phyloP scores from a whole-genome alignment of 2,888 invertebrate genomes.

The Molorchus minor region DNA sequence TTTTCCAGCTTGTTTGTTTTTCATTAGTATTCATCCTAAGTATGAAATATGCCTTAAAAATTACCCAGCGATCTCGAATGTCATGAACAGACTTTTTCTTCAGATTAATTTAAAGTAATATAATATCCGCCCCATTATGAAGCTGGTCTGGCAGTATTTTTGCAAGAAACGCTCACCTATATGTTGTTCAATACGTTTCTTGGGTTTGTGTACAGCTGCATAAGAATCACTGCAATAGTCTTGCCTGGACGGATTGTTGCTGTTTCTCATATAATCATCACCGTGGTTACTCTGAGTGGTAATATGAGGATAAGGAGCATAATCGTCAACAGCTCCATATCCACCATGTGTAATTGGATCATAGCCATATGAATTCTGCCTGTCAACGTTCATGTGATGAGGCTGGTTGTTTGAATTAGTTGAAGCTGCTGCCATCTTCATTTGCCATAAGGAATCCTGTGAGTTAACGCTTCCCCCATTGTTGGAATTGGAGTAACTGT shows the following conservation, averaged over 20 bases:
- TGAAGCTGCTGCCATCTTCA: constrained; percentile 85
- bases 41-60: too few species aligned
- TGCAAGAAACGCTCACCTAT: constrained; percentile 85
- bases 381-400: constrained; percentile 39
- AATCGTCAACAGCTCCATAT: constrained; percentile 84
- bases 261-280: constrained; percentile 77
- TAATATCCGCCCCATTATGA: too few species aligned
- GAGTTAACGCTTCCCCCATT: constrained; percentile 96
- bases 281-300: constrained; percentile 72
- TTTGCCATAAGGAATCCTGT: constrained; percentile 93
- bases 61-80: too few species aligned
- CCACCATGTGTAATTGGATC: constrained; percentile 84
- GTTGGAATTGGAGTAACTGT: constrained; percentile 92
- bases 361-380: constrained; percentile 70
- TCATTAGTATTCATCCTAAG: too few species aligned
- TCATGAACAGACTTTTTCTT: too few species aligned
- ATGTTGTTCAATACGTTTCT: constrained; percentile 87
- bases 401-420: constrained; percentile 73
- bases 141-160: too few species aligned
- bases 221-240: constrained; percentile 90
- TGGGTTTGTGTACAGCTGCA: constrained; percentile 89
- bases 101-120: too few species aligned
- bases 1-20: too few species aligned
- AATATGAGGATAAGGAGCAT: constrained; percentile 85
- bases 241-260: constrained; percentile 85